Evolutionary conservation across 2,797 vertebrate genomes (phyloP), one percentile per base, ranked within the genome.

Genomic region (Microctenopoma steveboyesi): DNA sequence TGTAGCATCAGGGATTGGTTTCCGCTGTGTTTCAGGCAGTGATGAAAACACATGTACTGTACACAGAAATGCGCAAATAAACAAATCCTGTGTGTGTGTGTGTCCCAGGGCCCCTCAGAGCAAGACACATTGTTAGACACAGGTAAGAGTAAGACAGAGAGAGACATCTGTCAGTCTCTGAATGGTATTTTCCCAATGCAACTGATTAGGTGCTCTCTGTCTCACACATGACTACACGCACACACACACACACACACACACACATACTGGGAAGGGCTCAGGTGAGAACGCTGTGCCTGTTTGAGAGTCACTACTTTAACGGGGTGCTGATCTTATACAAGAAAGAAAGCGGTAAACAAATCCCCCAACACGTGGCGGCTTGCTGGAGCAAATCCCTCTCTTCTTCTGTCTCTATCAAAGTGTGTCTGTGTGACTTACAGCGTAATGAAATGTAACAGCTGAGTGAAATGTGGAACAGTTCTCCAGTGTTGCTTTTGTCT

Each of bases 1-100:
- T 42, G 8, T 18, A 72, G 75, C 81, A 93, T 93, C 88, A 91
- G 87, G 89, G 90, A 88, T 91, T 78, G 89, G 85, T 91, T 92
- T 92, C 90, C 83, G 78, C 84, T 91, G 66, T 28, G 42, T 86
- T 79, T 86, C 78, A 65, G 56, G 78, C 69, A 28, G 60, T 58
- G 73, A 78, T 78, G 70, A 80, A 82, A 85, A 84, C 70, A 84
- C 74, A 78, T 73, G 64, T 61, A 72, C 74, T 49, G 58, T 69
- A 81, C 46, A 74, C 57, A 67, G 43, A 64, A 54, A 22, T 22
- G 22, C 22, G 22, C 22, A 22, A 22, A 22, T 22, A 22, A 22
- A 22, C 22, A 22, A 22, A 22, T 22, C 22, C 22, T 22, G 22
- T 22, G 22, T 22, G 22, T 22, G 22, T 22, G 22, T 22, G 69